A percentile compares a stretch with the other conserved stretches of the same genome.
phyloP scores from a whole-genome alignment of 2,797 vertebrate species.

The Euthynnus affinis region DNA sequence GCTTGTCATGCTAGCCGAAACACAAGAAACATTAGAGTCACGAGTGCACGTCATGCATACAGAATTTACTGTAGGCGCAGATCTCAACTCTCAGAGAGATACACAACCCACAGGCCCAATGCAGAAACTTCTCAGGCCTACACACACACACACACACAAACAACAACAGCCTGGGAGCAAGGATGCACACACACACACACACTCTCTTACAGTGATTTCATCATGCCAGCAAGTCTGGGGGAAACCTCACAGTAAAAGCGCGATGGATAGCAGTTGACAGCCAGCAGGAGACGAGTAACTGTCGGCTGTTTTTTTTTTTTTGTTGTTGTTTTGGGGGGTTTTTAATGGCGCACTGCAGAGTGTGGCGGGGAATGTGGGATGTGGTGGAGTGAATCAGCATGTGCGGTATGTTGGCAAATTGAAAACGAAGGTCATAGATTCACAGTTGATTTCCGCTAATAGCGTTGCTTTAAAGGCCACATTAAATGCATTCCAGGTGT shows the following conservation, averaged over 20 bases:
- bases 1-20: constrained; percentile 11
- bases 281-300: constrained; percentile 59
- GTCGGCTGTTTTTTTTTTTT: constrained; percentile 48
- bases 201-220: constrained; percentile 37
- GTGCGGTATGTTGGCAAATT: constrained; percentile 32
- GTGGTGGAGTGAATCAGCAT: constrained; percentile 45
- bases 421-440: constrained; percentile 57
- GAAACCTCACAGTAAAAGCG: constrained; percentile 44
- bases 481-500: constrained; percentile 32
- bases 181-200: constrained; percentile 11
- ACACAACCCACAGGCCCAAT: constrained; percentile 33
- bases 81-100: constrained; percentile 15
- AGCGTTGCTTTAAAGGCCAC: constrained; percentile 46
- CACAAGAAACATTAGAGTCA: constrained; percentile 2
- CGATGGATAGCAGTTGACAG: constrained; percentile 62
- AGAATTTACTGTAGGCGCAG: constrained; percentile 29
- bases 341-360: constrained; percentile 21
- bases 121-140: constrained; percentile 29
- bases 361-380: not conserved
- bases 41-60: not conserved
- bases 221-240: constrained; percentile 23
- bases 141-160: constrained; percentile 11
- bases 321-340: not conserved
- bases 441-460: constrained; percentile 36
- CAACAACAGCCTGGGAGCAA: constrained; percentile 25